Conservation (phyloP, 2,888 invertebrate genomes). For the Erebia aethiops region DNA sequence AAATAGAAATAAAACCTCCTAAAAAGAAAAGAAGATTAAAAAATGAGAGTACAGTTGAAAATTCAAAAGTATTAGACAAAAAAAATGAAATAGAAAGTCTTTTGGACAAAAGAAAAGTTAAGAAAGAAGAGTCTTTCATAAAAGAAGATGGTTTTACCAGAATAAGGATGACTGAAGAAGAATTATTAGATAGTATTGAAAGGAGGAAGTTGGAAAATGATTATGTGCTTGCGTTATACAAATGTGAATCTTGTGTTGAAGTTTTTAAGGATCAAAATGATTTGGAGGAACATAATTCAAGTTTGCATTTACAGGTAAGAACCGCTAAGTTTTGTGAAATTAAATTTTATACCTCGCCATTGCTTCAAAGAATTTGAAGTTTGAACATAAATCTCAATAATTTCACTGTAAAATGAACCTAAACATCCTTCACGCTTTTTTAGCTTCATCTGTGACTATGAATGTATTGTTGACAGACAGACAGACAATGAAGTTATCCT, state of each 20-base stretch:
- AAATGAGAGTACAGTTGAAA: constrained; percentile 2
- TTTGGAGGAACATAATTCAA: constrained; percentile 24
- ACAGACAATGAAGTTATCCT: too few species aligned
- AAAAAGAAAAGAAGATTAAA: neutral
- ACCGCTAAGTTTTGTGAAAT: too few species aligned
- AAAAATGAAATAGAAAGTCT: neutral
- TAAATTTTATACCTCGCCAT: too few species aligned
- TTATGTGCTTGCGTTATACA: constrained; percentile 15
- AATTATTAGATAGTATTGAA: constrained; percentile 26
- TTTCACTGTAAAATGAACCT: too few species aligned
- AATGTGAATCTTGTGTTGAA: constrained; percentile 29
- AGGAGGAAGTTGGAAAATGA: constrained; percentile 5
- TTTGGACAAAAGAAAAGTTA: constrained; percentile 6
- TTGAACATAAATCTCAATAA: too few species aligned
- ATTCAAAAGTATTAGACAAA: neutral
- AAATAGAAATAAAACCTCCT: constrained; percentile 18
- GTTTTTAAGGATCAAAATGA: constrained; percentile 26
- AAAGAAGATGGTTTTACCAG: constrained; percentile 15
- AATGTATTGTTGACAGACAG: too few species aligned
- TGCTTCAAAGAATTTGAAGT: too few species aligned
- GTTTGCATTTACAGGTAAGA: constrained; percentile 26
- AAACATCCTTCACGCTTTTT: too few species aligned
- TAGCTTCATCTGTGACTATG: too few species aligned
- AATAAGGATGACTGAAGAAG: constrained; percentile 23
- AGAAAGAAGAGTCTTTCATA: neutral